These are phyloP conservation scores for Agrochola lota DNA, from an alignment of 2,888 invertebrate species.

Conservation along the genomic window DNA sequence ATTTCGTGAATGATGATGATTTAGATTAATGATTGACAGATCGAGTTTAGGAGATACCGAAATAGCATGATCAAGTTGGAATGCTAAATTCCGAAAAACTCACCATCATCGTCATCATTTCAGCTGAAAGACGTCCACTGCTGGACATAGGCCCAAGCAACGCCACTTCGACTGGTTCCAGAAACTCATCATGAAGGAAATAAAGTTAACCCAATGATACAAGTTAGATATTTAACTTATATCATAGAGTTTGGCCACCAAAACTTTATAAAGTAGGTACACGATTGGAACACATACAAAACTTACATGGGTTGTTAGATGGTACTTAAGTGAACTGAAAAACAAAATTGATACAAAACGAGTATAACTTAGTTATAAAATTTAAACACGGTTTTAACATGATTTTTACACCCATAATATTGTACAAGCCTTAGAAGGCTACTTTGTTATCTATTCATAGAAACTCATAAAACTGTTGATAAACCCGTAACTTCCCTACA, in stretches of 20 bases:
- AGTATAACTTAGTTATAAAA: not conserved
- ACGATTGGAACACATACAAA: not conserved
- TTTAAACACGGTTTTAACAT: not conserved
- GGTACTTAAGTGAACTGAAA: not conserved
- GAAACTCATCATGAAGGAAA: not conserved
- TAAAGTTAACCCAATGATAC: not conserved
- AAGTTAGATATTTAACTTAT: not conserved
- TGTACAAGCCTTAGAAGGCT: not conserved
- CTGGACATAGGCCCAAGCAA: no score
- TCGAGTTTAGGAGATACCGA: not conserved
- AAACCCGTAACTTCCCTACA: not conserved
- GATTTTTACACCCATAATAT: not conserved
- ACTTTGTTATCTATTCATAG: not conserved
- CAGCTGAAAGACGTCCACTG: no score
- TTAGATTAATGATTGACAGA: not conserved
- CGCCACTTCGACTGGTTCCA: no score
- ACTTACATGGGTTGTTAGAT: not conserved
- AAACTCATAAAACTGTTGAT: not conserved
- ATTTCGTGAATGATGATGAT: conserved; percentile 6
- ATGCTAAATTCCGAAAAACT: not conserved
- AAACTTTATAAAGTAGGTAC: not conserved
- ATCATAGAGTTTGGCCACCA: no score
- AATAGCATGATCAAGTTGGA: not conserved
- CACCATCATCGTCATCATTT: no score
- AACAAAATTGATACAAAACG: not conserved